Evolutionary conservation across 1,140 invertebrate genomes (phyloP), one percentile per base, ranked within the genome.

Genomic region (Orchesella cincta): DNA sequence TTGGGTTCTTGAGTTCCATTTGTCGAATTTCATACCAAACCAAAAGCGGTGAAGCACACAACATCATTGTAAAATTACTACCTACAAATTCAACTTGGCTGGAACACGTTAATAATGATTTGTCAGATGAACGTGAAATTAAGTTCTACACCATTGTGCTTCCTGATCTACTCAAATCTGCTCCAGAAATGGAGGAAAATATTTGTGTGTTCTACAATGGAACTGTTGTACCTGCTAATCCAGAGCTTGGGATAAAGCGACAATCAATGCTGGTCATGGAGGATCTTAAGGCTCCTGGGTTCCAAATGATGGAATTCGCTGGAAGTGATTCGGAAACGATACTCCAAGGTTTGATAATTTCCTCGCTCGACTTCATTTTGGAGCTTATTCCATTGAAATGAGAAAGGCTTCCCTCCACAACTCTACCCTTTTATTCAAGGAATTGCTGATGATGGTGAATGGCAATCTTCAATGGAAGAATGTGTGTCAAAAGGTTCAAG

Each of bases 41-140:
- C 8, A 33, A 29, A 28, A 75, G 74, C 16, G 20, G 33, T 23
- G 1, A 36, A 5, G 8, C 34, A 23, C 31, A 74, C 3, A 33
- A 77, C 0, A 26, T 79, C 46, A 77, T 79, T 54, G 51, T 79
- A 31, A 79, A 79, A 46, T 18, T 79, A 1, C 75, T 79, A 0
- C 78, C 78, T 3, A 36, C 1, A 26, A 52, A 76, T 16, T 23
- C 62, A 67, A 67, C 29, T 14, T 67, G 62, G 62, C 29, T 67
- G 39, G 18, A 78, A n/a, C 46, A 75, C 12, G 62, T 46, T 1
- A 2, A 77, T 36, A 18, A 12, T 14, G 73, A 80, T 16, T 26
- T 70, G 23, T 73, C 74, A 16, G 79, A 80, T 35, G 34, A 62
- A 34, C 51, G 76, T 0, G 79, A 80, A 75, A 80, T 80, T 20